Evolutionary conservation across 2,113 vertebrate species (phyloP), one percentile per base, ranked within the genome.

Genomic region (Centropus unirufus): DNA sequence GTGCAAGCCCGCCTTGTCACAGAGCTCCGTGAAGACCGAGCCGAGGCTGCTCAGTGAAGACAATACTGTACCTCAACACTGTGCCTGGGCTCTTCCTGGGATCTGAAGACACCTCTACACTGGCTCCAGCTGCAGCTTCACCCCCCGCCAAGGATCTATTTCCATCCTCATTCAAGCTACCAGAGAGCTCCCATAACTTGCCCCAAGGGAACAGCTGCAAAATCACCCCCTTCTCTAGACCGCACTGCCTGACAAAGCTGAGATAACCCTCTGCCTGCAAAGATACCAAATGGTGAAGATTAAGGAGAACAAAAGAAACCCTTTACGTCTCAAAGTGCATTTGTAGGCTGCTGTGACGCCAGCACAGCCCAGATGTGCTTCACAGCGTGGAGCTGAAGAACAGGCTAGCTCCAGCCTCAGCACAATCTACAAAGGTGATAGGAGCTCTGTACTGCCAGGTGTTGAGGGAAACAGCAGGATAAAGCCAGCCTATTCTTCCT

Each of bases 61-160:
- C 51, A 67, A 12, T 15, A 12, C 26, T 30, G 16, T 12, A 59
- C 20, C n/a, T 39, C 44, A 46, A 46, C 44, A 14, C 17, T n/a
- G 18, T 14, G 55, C 18, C n/a, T 39, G 16, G n/a, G 42, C n/a
- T 61, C 27, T 75, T 58, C 44, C 52, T 39, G 40, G 75, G 46
- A 26, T 47, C 19, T 30, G 26, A 77, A 62, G 51, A 54, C 27
- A 51, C 9, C 15, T 11, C 7, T n/a, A 76, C 23, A 47, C 3
- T 3, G 42, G 16, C 14, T 34, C 32, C 18, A 47, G 29, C 0
- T 32, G 32, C 32, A 57, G 22, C 55, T 42, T 54, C 62, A 49
- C 6, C 14, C n/a, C 26, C 5, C 15, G 5, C 15, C 27, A 74
- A 30, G 47, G 34, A 27, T 1, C 0, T n/a, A 54, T 46, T 27